Evolutionary conservation across 2,113 vertebrate genomes (phyloP).

Genomic region (Osmerus mordax): DNA sequence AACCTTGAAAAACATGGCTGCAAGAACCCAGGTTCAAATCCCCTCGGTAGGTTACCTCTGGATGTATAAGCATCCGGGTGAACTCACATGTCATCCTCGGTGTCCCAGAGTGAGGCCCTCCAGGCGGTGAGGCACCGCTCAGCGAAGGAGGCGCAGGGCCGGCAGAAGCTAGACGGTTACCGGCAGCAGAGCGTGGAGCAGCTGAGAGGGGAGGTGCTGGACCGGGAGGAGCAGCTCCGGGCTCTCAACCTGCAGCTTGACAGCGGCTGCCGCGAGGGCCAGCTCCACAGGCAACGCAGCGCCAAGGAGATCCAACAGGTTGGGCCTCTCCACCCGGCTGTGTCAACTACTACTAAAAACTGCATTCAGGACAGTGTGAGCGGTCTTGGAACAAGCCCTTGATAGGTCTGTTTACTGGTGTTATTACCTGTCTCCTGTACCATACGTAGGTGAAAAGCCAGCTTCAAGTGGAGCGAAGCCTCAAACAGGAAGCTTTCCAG

Average conservation of each 20-base stretch:
- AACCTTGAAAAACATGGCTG: too few relatives aligned
- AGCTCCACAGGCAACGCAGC: slow-evolving; percentile 51
- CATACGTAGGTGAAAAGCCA: slow-evolving; percentile 57
- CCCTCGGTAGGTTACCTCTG: neutral
- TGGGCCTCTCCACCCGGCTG: neutral
- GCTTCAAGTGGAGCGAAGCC: slow-evolving; percentile 65
- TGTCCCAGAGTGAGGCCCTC: slow-evolving; percentile 62
- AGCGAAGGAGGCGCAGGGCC: slow-evolving; percentile 53
- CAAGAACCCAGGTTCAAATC: neutral
- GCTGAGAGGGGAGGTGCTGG: slow-evolving; percentile 58
- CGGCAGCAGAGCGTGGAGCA: slow-evolving; percentile 62
- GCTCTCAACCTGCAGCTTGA: slow-evolving; percentile 57
- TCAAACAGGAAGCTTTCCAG: slow-evolving; percentile 76
- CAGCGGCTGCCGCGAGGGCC: slow-evolving; percentile 50
- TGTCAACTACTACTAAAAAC: neutral
- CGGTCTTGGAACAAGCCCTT: neutral
- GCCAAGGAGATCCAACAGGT: slow-evolving; percentile 69
- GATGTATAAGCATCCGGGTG: neutral
- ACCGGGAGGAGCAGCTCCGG: slow-evolving; percentile 60
- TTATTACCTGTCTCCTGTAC: neutral
- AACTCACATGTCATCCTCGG: neutral
- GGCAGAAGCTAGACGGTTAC: slow-evolving; percentile 55
- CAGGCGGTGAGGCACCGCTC: slow-evolving; percentile 56
- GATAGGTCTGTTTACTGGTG: neutral
- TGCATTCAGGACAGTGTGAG: neutral